Evolutionary conservation across 2,888 invertebrate species (phyloP), one percentile per base, ranked within the genome.

Genomic region (Epistrophella euchroma): DNA sequence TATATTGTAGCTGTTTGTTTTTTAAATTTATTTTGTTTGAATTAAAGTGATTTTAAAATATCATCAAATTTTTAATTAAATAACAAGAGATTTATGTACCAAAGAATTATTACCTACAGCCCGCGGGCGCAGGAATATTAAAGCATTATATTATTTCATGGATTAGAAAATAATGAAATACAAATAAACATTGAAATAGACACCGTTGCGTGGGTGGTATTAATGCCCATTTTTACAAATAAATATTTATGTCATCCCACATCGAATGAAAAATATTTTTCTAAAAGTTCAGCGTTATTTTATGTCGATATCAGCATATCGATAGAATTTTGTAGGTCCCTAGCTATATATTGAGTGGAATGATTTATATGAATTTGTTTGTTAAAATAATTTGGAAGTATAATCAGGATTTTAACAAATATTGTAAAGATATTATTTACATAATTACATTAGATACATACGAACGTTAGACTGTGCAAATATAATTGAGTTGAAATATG

Each of bases 381-480:
- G 37, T 62, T 10, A 2, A 62, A 40, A 25, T 62, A 62, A 43
- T 28, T 25, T 62, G 11, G 25, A 28, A 43, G 28, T 62, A 25
- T 62, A 62, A 62, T 62, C 62, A 62, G 43, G 28, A 28, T 28
- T 28, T n/a, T n/a, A 43, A 40, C 28, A 62, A 62, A 43, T 62
- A 60, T 28, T 43, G 40, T 43, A n/a, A 5, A 40, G 43, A 40
- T 60, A 22, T 25, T 40, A 22, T n/a, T 25, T 6, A 25, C 35
- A 37, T 35, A 47, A 40, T 17, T n/a, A n/a, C n/a, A n/a, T n/a
- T n/a, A n/a, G n/a, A n/a, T n/a, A n/a, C n/a, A n/a, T n/a, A n/a
- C n/a, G n/a, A n/a, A n/a, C n/a, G n/a, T 43, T 43, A 43, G 40
- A 6, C 1, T 43, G 7, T 43, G n/a, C 43, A n/a, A 43, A 43